phyloP scores from a whole-genome alignment of 1,140 invertebrate species.

The Hycleus phaleratus region DNA sequence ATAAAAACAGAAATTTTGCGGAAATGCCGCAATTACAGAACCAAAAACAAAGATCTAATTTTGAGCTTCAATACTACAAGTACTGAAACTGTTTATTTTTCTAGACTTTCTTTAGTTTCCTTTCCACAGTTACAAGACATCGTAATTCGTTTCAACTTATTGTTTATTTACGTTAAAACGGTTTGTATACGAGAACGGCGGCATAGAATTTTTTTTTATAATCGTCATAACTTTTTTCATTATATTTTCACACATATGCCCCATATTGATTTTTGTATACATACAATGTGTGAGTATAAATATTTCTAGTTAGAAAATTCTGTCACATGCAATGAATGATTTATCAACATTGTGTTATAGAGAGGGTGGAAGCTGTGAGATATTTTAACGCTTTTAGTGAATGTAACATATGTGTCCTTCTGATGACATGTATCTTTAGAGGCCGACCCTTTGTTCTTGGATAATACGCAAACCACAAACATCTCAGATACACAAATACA shows the following conservation, averaged over 20 bases:
- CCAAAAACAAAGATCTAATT: too few relatives aligned
- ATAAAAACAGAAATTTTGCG: too few relatives aligned
- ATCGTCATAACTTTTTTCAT: not conserved
- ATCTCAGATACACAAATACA: too few relatives aligned
- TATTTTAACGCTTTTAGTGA: conserved; percentile 13
- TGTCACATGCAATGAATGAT: conserved; percentile 12
- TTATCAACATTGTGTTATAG: conserved; percentile 3
- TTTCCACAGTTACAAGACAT: not conserved
- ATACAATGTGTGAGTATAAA: too few relatives aligned
- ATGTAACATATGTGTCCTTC: conserved; percentile 12
- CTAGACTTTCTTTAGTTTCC: too few relatives aligned
- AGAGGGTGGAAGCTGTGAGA: conserved; percentile 9
- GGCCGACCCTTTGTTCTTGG: not conserved
- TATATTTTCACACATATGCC: too few relatives aligned
- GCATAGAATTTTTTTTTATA: not conserved
- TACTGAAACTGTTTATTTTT: not conserved
- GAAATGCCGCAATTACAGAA: too few relatives aligned
- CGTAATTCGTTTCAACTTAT: not conserved
- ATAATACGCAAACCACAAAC: not conserved
- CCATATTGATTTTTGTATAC: too few relatives aligned
- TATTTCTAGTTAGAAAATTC: not conserved
- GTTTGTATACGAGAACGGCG: not conserved
- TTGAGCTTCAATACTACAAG: not conserved
- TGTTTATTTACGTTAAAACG: not conserved
- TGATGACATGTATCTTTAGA: conserved; percentile 6